Evolutionary conservation across 2,113 vertebrate genomes (phyloP).

Genomic region (Corydoras sp.): DNA sequence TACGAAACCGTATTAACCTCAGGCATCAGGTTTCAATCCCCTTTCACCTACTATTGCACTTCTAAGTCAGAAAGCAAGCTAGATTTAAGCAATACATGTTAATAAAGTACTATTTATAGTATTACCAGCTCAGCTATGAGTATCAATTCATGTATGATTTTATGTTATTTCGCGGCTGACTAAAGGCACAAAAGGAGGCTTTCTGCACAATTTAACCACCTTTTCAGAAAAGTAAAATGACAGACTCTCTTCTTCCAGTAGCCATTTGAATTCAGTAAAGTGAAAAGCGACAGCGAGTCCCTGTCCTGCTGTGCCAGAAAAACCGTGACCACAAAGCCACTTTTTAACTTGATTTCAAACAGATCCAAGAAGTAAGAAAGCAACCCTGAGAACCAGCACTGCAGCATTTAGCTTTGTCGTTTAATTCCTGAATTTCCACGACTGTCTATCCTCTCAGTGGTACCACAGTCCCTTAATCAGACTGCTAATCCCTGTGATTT

Average conservation of each 20-base stretch:
- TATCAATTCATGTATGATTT: too few species aligned
- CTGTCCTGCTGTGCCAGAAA: conserved; percentile 37
- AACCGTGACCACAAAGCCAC: conserved; percentile 33
- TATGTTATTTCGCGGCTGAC: neutral
- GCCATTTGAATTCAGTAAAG: conserved; percentile 45
- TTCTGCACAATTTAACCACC: neutral
- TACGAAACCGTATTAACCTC: neutral
- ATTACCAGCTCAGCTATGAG: too few species aligned
- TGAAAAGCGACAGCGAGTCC: conserved; percentile 31
- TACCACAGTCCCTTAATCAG: too few species aligned
- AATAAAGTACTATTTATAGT: too few species aligned
- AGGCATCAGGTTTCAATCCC: neutral
- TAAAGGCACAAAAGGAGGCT: neutral
- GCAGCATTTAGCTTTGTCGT: conserved; percentile 9
- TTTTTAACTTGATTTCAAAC: conserved; percentile 9
- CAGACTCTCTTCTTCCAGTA: conserved; percentile 20
- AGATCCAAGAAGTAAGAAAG: conserved; percentile 11
- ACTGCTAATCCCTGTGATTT: too few species aligned
- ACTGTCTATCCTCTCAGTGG: too few species aligned
- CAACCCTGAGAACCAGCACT: neutral
- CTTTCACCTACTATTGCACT: neutral
- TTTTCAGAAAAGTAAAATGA: neutral
- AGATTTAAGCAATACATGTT: neutral
- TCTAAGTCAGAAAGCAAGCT: neutral
- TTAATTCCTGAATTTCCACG: conserved; percentile 2